phyloP scores from a whole-genome alignment of 2,113 vertebrate species.

The Catharus minimus region DNA sequence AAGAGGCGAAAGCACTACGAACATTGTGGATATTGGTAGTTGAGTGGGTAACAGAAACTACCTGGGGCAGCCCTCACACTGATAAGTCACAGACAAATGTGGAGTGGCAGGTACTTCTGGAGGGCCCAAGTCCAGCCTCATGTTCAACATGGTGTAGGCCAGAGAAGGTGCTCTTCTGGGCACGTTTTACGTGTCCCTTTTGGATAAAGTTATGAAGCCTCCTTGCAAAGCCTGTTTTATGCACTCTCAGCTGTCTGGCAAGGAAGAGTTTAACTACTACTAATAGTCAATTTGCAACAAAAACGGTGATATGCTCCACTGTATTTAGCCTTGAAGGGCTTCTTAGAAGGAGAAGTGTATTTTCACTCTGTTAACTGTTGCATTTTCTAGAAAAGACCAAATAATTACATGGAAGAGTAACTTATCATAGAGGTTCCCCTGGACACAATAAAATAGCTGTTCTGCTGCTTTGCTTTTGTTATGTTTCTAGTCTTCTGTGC shows the following conservation, averaged over 20 bases:
- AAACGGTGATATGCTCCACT: neutral
- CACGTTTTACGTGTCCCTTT: neutral
- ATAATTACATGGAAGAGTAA: neutral
- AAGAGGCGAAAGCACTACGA: neutral
- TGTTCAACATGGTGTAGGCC: accelerated
- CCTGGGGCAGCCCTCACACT: neutral
- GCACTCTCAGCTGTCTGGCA: neutral
- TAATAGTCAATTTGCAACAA: neutral
- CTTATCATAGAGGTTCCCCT: neutral
- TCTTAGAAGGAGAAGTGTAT: neutral
- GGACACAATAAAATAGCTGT: neutral
- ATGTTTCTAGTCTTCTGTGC: neutral
- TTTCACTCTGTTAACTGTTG: neutral
- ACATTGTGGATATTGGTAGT: neutral
- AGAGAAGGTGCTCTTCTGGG: neutral
- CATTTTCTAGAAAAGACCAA: neutral
- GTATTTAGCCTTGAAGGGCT: neutral
- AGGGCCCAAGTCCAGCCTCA: neutral
- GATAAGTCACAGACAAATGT: accelerated
- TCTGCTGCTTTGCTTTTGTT: neutral
- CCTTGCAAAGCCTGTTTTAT: accelerated
- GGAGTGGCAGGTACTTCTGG: neutral
- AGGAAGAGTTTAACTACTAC: neutral
- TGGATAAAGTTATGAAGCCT: neutral
- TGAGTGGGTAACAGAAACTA: neutral